phyloP scores from a whole-genome alignment of 2,888 invertebrate genomes.

The Psylliodes chrysocephalus region DNA sequence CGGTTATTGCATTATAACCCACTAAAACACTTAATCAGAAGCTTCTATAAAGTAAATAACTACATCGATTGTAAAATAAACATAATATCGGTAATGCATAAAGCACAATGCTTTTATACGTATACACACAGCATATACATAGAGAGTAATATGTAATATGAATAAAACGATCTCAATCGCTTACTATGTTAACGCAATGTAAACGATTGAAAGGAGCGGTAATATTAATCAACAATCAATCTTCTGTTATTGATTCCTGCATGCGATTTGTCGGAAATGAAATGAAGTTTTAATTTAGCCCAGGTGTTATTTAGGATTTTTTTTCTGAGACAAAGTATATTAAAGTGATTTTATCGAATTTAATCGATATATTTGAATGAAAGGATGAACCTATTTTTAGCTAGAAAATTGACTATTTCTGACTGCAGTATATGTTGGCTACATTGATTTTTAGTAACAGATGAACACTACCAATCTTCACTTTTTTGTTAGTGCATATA shows the following conservation, averaged over 20 bases:
- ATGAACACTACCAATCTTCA: too few relatives aligned
- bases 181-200: constrained; percentile 5
- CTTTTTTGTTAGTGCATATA: too few relatives aligned
- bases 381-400: too few relatives aligned
- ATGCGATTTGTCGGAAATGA: background rate
- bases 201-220: constrained; percentile 24
- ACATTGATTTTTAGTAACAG: too few relatives aligned
- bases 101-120: constrained; percentile 3
- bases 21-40: background rate
- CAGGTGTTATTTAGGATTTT: background rate
- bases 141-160: constrained; percentile 3
- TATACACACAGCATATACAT: too few relatives aligned
- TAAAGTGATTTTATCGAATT: too few relatives aligned
- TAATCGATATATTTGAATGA: too few relatives aligned
- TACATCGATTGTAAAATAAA: constrained; percentile 15
- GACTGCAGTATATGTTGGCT: too few relatives aligned
- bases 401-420: too few relatives aligned
- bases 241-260: constrained; percentile 38
- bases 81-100: constrained; percentile 24
- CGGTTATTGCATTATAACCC: too few relatives aligned
- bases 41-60: background rate
- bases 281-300: background rate
- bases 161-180: constrained; percentile 13
- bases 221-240: constrained; percentile 44
- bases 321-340: too few relatives aligned